These are phyloP conservation scores for Aphidius gifuensis DNA, from an alignment of 1,140 invertebrate genomes.

Conservation along the genomic window DNA sequence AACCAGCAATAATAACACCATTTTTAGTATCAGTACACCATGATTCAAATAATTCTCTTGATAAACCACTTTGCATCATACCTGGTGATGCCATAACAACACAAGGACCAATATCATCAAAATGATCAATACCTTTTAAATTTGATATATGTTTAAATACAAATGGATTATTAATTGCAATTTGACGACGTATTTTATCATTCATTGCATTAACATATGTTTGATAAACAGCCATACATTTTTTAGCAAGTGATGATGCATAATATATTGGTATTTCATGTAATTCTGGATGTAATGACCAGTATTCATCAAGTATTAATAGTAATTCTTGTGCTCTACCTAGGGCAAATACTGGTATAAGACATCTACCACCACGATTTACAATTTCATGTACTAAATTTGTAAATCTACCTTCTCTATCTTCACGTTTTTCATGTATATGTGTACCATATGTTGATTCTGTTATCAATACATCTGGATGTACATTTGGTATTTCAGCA, in stretches of 20 bases:
- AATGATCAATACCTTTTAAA: slow-evolving; percentile 98
- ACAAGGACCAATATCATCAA: slow-evolving; percentile 98
- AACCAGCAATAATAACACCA: slow-evolving; percentile 97
- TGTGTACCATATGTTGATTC: slow-evolving; percentile 99
- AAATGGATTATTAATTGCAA: slow-evolving; percentile 98
- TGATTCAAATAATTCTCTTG: slow-evolving; percentile 94
- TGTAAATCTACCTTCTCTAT: slow-evolving; percentile 93
- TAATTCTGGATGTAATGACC: slow-evolving; percentile 95
- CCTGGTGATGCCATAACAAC: slow-evolving; percentile 99
- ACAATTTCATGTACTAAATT: slow-evolving; percentile 95
- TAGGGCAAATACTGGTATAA: slow-evolving; percentile 98
- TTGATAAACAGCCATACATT: slow-evolving; percentile 99
- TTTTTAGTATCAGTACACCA: slow-evolving; percentile 99
- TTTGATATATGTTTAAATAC: slow-evolving; percentile 99
- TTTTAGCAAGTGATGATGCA: slow-evolving; percentile 97
- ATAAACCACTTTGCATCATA: slow-evolving; percentile 99
- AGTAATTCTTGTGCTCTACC: slow-evolving; percentile 96
- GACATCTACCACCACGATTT: slow-evolving; percentile 88
- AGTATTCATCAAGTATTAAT: slow-evolving; percentile 97
- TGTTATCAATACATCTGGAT: slow-evolving; percentile 95
- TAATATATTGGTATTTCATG: slow-evolving; percentile 99
- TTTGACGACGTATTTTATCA: slow-evolving; percentile 91
- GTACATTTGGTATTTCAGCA: slow-evolving; percentile 94
- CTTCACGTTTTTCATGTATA: slow-evolving; percentile 97
- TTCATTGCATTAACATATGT: slow-evolving; percentile 99